These are phyloP conservation scores for Cyrtonyx montezumae DNA, from an alignment of 2,113 vertebrate species.

Conservation along the genomic window DNA sequence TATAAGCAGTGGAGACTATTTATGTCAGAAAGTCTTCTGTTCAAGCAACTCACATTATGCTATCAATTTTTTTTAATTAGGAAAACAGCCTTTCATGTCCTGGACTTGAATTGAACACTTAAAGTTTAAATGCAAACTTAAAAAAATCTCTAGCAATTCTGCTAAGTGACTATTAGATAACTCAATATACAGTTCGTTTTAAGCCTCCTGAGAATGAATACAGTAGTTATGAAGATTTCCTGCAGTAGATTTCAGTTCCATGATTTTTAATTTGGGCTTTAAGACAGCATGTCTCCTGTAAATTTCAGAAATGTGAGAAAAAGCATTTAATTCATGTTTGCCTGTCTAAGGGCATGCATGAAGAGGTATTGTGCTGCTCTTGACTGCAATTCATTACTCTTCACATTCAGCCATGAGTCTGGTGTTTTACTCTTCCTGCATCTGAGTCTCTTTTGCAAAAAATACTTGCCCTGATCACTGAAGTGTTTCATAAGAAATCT, in stretches of 20 bases:
- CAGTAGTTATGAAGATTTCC: background rate
- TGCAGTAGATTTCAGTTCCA: background rate
- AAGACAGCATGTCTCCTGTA: background rate
- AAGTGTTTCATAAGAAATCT: background rate
- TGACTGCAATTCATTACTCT: background rate
- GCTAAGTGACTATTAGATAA: background rate
- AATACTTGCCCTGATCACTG: background rate
- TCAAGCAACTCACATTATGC: background rate
- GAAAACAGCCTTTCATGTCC: background rate
- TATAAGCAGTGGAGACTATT: background rate
- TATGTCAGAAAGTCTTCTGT: background rate
- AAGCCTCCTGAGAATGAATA: background rate
- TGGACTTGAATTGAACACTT: background rate
- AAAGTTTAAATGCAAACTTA: background rate
- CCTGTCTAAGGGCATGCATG: background rate
- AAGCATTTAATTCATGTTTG: background rate
- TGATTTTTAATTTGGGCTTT: background rate
- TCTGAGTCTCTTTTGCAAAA: background rate
- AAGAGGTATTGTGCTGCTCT: background rate
- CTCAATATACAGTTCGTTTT: background rate
- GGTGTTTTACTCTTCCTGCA: background rate
- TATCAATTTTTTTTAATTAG: background rate
- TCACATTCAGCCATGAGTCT: background rate
- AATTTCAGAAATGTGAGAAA: background rate
- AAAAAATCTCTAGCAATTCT: background rate